phyloP scores from a whole-genome alignment of 2,113 vertebrate species.

The Rhinogobius similis region DNA sequence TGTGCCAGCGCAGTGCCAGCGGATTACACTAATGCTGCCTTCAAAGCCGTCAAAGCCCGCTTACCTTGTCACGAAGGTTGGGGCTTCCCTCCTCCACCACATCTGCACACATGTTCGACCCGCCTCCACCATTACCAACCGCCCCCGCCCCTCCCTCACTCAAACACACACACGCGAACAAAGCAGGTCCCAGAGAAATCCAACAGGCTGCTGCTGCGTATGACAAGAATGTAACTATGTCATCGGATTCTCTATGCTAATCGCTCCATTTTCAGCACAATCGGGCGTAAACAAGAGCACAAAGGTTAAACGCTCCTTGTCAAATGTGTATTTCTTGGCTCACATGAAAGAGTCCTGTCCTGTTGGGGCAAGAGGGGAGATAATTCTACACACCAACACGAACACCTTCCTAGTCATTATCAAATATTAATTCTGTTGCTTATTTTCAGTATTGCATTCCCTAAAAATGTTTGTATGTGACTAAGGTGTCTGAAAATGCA shows the following conservation, averaged over 20 bases:
- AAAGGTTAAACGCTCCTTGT: conserved; percentile 14
- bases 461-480: neutral
- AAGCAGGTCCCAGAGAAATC: conserved; percentile 24
- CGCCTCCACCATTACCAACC: conserved; percentile 41
- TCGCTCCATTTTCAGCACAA: neutral
- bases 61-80: conserved; percentile 68
- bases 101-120: conserved; percentile 51
- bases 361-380: neutral
- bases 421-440: too few relatives aligned
- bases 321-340: conserved; percentile 8
- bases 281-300: neutral
- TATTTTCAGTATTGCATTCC: too few relatives aligned
- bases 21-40: conserved; percentile 67
- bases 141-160: conserved; percentile 14
- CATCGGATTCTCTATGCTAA: conserved; percentile 24
- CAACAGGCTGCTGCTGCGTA: conserved; percentile 10
- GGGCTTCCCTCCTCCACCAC: conserved; percentile 31
- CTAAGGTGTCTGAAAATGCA: neutral
- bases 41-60: conserved; percentile 62
- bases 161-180: neutral
- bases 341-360: neutral
- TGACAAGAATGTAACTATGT: conserved; percentile 26
- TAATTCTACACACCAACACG: neutral
- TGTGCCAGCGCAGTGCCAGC: conserved; percentile 48
- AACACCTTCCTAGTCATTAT: neutral